Evolutionary conservation across 2,113 vertebrate genomes (phyloP).

Genomic region (Sturnus vulgaris): DNA sequence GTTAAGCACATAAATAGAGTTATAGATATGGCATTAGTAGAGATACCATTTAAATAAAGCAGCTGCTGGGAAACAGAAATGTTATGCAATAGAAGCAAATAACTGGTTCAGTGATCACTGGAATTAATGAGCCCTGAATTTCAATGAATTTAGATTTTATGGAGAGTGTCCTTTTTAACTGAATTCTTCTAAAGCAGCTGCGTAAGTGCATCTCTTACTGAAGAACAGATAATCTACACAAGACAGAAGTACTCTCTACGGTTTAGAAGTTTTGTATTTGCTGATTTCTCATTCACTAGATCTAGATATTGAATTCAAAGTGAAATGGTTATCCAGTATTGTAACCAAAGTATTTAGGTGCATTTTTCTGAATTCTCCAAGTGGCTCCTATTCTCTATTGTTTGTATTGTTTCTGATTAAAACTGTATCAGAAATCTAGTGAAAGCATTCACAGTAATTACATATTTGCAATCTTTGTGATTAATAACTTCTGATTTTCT

Average conservation of each 20-base stretch:
- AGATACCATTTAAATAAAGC: neutral
- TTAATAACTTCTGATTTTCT: neutral
- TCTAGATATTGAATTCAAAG: neutral
- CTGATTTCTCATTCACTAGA: neutral
- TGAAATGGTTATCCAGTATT: neutral
- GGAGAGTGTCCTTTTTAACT: neutral
- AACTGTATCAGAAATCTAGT: neutral
- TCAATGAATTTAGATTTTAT: neutral
- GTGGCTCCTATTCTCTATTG: neutral
- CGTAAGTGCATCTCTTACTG: fast-evolving
- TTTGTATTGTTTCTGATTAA: neutral
- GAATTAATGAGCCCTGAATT: neutral
- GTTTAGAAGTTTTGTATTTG: neutral
- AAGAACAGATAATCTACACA: neutral
- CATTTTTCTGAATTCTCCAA: neutral
- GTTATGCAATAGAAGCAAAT: neutral
- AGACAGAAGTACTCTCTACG: neutral
- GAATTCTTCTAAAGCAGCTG: neutral
- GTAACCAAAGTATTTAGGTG: neutral
- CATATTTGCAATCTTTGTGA: neutral
- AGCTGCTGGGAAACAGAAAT: neutral
- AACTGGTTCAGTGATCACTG: neutral
- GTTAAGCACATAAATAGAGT: neutral
- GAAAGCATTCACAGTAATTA: neutral
- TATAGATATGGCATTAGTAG: neutral